phyloP scores from a whole-genome alignment of 2,113 vertebrate genomes.

The Rhea americana region DNA sequence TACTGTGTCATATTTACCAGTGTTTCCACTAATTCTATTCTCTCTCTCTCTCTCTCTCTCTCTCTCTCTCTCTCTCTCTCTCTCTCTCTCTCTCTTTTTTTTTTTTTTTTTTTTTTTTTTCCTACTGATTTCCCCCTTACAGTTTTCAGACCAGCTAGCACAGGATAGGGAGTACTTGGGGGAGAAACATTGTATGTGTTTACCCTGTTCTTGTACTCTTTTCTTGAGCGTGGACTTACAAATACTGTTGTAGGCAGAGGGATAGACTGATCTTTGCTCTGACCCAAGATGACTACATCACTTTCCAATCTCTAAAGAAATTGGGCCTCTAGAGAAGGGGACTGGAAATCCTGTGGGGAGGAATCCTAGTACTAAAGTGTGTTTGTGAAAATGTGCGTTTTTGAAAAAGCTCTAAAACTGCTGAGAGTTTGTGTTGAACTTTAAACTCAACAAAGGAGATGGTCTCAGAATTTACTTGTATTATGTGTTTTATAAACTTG shows the following conservation, averaged over 20 bases:
- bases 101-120: neutral
- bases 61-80: neutral
- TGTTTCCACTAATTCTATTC: neutral
- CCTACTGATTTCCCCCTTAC: neutral
- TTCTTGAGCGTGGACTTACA: neutral
- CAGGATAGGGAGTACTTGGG: neutral
- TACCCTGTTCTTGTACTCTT: neutral
- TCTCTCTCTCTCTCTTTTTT: neutral
- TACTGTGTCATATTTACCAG: rapidly evolving
- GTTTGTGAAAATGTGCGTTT: neutral
- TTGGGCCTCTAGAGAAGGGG: too few species aligned
- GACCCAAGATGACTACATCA: neutral
- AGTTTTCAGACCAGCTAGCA: neutral
- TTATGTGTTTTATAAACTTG: neutral
- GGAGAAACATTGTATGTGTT: neutral
- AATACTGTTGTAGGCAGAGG: neutral
- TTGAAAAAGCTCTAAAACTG: neutral
- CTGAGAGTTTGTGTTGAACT: neutral
- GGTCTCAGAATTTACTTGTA: neutral
- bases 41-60: neutral
- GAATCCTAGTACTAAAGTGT: neutral
- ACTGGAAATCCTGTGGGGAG: neutral
- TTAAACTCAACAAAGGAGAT: neutral
- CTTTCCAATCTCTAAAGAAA: neutral
- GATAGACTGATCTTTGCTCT: neutral